Percentiles rank a stretch among this genome's conserved stretches.
phyloP scores from a whole-genome alignment of 2,888 invertebrate genomes.

The Amitus sp. region DNA sequence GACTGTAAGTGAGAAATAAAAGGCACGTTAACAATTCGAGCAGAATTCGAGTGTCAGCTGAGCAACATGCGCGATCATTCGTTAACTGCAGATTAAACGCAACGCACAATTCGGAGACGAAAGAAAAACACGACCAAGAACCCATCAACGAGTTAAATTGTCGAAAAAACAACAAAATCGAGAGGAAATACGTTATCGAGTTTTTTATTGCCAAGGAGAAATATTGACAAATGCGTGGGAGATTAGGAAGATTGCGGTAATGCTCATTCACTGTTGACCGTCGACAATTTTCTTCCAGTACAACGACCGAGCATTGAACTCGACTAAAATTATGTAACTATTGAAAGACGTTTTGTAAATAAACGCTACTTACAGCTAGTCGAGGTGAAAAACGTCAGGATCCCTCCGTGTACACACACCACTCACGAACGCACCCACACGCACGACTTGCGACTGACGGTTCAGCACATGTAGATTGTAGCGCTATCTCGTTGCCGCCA shows the following conservation, averaged over 20 bases:
- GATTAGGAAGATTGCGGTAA: conserved; percentile 35
- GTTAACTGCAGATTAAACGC: background rate
- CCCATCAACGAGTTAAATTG: background rate
- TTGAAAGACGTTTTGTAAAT: conserved; percentile 56
- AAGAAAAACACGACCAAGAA: background rate
- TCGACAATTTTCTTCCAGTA: conserved; percentile 28
- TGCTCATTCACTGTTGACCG: conserved; percentile 27
- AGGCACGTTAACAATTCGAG: background rate
- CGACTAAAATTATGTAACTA: conserved; percentile 56
- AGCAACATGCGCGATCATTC: conserved; percentile 1
- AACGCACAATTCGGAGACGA: no score
- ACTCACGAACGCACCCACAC: conserved; percentile 52
- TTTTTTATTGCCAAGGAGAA: conserved; percentile 30
- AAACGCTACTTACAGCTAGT: conserved; percentile 62
- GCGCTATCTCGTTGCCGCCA: conserved; percentile 44
- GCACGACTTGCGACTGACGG: no score
- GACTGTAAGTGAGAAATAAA: background rate
- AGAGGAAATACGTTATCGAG: background rate
- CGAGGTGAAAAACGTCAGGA: conserved; percentile 61
- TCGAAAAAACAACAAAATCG: background rate
- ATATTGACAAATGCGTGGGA: conserved; percentile 51
- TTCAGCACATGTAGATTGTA: conserved; percentile 39
- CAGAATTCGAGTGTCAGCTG: conserved; percentile 2
- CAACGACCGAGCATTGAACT: conserved; percentile 28
- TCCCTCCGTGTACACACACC: no score